These are phyloP conservation scores for Motacilla tschutschensis DNA, from an alignment of 2,113 vertebrate genomes.

Conservation along the genomic window DNA sequence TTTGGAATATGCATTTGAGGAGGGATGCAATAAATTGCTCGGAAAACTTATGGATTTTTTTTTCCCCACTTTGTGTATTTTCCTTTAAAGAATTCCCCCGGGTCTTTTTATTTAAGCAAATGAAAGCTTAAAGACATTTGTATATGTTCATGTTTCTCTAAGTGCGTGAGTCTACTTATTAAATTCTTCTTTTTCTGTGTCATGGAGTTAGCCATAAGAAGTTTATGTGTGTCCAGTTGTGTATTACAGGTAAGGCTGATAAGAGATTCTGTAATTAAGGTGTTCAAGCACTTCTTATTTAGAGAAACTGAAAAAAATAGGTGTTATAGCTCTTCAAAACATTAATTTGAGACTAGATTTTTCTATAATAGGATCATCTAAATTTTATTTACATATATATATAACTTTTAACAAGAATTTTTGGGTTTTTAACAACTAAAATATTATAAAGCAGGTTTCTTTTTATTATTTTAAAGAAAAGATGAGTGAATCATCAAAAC, in stretches of 20 bases:
- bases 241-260: neutral
- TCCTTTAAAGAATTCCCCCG: neutral
- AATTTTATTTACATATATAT: neutral
- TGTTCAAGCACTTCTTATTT: neutral
- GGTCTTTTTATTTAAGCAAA: slow-evolving; percentile 6
- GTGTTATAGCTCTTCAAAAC: neutral
- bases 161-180: neutral
- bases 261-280: neutral
- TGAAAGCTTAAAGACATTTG: neutral
- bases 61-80: neutral
- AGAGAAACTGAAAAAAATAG: neutral
- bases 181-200: fast-evolving
- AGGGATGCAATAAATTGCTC: neutral
- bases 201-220: neutral
- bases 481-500: neutral
- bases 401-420: neutral
- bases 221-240: neutral
- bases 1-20: neutral
- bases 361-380: neutral
- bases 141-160: neutral
- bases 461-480: neutral
- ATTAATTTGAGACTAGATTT: neutral
- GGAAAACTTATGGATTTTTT: neutral
- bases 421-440: neutral
- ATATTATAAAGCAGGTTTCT: neutral